A percentile compares a stretch with the other conserved stretches of the same genome.
phyloP scores from a whole-genome alignment of 2,113 vertebrate species.

The Burhinus bistriatus region DNA sequence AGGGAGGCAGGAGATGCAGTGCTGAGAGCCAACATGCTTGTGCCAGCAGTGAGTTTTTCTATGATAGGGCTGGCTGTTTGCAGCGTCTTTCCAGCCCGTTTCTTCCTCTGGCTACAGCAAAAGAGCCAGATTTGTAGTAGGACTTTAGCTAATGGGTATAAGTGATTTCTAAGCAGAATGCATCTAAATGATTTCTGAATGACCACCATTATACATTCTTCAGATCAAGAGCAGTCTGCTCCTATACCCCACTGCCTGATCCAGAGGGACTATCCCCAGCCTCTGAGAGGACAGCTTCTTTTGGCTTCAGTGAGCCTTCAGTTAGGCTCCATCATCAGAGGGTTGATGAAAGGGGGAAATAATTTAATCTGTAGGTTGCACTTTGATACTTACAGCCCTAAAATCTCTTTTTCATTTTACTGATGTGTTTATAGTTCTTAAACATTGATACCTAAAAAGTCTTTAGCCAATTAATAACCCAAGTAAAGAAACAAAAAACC shows the following conservation, averaged over 20 bases:
- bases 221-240: background rate
- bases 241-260: background rate
- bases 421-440: background rate
- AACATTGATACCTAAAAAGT: background rate
- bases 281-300: background rate
- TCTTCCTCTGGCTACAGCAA: background rate
- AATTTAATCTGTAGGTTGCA: background rate
- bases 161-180: background rate
- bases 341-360: background rate
- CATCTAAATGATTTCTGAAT: background rate
- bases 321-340: background rate
- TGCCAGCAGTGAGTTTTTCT: background rate
- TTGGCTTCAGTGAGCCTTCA: background rate
- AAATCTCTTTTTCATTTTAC: background rate
- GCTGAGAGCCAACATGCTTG: background rate
- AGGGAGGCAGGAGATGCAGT: background rate
- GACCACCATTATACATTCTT: background rate
- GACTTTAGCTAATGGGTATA: background rate
- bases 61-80: background rate
- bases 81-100: background rate
- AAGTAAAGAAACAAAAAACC: background rate
- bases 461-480: background rate
- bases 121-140: background rate
- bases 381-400: background rate
- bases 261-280: background rate